Evolutionary conservation across 1,140 invertebrate genomes (phyloP).

Genomic region (Magallana gigas): DNA sequence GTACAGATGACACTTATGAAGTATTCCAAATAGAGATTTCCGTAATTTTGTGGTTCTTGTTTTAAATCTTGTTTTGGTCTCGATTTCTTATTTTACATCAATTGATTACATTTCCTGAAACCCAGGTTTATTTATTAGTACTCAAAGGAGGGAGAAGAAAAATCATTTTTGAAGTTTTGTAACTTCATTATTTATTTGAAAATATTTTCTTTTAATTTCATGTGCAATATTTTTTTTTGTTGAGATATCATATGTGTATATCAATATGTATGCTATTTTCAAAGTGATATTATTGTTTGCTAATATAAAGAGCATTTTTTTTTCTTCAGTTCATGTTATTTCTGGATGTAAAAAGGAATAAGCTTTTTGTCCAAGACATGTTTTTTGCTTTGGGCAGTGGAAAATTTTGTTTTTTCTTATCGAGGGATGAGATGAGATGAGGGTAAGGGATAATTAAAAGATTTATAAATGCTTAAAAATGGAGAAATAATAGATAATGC

Average conservation of each 20-base stretch:
- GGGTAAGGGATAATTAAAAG: no score
- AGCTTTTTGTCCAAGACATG: no score
- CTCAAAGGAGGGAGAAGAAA: background rate
- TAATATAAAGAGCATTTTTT: no score
- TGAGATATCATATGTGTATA: background rate
- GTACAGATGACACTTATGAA: background rate
- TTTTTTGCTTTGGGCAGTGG: background rate
- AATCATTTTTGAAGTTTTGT: background rate
- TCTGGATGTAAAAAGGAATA: no score
- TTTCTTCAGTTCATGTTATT: no score
- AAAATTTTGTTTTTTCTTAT: background rate
- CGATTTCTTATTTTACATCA: background rate
- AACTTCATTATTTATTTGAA: background rate
- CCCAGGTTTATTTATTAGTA: slow-evolving; percentile 3
- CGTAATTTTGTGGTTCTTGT: background rate
- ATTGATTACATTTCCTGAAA: no score
- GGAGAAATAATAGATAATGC: no score
- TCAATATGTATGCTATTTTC: slow-evolving; percentile 13
- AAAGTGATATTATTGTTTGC: slow-evolving; percentile 1
- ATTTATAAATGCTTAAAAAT: no score
- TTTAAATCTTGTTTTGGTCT: no score
- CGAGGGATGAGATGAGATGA: background rate
- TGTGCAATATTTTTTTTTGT: slow-evolving; percentile 38
- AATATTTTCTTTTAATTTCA: background rate
- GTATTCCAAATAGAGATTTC: slow-evolving; percentile 22